Evolutionary conservation across 1,140 invertebrate species (phyloP).

Genomic region (Drosophila nannoptera): DNA sequence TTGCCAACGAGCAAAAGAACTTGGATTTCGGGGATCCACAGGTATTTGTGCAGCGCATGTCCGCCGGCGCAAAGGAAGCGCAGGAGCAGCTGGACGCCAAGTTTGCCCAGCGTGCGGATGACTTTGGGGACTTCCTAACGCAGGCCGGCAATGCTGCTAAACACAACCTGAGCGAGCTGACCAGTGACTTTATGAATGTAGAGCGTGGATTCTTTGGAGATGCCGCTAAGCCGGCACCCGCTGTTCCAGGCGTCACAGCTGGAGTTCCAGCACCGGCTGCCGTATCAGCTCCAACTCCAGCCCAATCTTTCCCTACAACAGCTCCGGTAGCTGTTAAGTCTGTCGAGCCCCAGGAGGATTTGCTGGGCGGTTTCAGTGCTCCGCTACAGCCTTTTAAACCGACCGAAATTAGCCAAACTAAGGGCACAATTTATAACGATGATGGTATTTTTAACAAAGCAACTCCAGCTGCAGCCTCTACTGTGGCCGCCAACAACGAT

Average conservation of each 20-base stretch:
- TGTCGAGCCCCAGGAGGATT: slow-evolving; percentile 36
- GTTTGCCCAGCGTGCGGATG: slow-evolving; percentile 58
- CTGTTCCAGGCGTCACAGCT: slow-evolving; percentile 1
- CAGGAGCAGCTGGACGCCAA: slow-evolving; percentile 69
- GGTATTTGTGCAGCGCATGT: slow-evolving; percentile 71
- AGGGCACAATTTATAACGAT: slow-evolving; percentile 47
- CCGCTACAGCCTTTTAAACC: slow-evolving; percentile 50
- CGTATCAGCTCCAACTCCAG: slow-evolving; percentile 4
- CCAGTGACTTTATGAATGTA: slow-evolving; percentile 72
- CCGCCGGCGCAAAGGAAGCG: slow-evolving; percentile 69
- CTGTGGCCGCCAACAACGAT: slow-evolving; percentile 47
- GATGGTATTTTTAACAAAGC: slow-evolving; percentile 51
- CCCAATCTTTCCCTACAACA: too few species aligned
- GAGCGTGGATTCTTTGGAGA: slow-evolving; percentile 57
- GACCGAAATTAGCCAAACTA: slow-evolving; percentile 17
- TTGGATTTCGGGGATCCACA: slow-evolving; percentile 70
- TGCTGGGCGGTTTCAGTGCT: slow-evolving; percentile 53
- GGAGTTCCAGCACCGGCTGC: not conserved
- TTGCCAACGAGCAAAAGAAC: slow-evolving; percentile 71
- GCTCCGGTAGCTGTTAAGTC: slow-evolving; percentile 12
- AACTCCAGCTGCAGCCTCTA: slow-evolving; percentile 28
- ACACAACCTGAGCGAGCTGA: slow-evolving; percentile 55
- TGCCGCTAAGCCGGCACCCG: not conserved
- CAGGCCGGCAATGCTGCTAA: slow-evolving; percentile 46
- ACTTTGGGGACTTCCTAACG: slow-evolving; percentile 62